A percentile compares a stretch with the other conserved stretches of the same genome.
phyloP scores from a whole-genome alignment of 2,888 invertebrate species.

The Rutpela maculata region DNA sequence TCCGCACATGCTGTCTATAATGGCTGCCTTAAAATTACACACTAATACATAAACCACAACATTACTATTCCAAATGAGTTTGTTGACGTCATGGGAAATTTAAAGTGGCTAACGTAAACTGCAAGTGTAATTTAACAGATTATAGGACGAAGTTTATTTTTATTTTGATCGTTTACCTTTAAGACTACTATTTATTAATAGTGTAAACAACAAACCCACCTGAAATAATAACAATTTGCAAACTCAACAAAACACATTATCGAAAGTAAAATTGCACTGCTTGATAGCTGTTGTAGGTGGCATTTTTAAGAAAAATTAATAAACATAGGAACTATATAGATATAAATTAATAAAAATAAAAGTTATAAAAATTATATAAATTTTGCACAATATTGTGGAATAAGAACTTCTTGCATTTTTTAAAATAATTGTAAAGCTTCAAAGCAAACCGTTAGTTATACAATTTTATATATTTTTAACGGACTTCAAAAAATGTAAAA shows the following conservation, averaged over 20 bases:
- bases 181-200: slow-evolving; percentile 1
- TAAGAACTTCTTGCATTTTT: no score
- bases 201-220: not conserved
- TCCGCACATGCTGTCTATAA: not conserved
- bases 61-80: slow-evolving; percentile 2
- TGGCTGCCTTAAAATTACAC: not conserved
- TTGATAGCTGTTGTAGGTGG: not conserved
- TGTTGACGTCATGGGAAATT: not conserved
- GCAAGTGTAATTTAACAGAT: slow-evolving; percentile 1
- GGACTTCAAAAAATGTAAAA: no score
- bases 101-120: not conserved
- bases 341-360: no score
- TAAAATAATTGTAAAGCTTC: no score
- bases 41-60: slow-evolving; percentile 5
- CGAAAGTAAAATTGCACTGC: not conserved
- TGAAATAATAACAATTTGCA: not conserved
- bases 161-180: slow-evolving; percentile 20
- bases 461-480: no score
- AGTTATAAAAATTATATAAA: no score
- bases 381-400: no score
- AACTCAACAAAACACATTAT: not conserved
- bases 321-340: not conserved
- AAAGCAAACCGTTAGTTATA: no score
- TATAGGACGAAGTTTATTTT: slow-evolving; percentile 24
- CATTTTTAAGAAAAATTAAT: not conserved